Conservation (phyloP, 2,113 vertebrate species). For the Mugil cephalus region DNA sequence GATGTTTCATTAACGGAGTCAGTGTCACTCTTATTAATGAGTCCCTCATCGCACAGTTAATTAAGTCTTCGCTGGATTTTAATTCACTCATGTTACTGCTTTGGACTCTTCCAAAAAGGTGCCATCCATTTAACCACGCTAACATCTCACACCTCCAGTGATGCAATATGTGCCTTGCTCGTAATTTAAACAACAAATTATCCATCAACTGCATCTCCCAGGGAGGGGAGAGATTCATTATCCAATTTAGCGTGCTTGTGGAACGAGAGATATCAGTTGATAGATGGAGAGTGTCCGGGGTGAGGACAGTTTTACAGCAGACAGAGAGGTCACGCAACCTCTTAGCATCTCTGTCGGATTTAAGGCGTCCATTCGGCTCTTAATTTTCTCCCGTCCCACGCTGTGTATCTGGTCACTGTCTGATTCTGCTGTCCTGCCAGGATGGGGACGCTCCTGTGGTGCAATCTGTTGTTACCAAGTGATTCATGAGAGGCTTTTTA, state of each 20-base stretch:
- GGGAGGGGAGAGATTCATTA: slow-evolving; percentile 69
- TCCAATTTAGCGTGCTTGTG: slow-evolving; percentile 66
- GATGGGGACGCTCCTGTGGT: slow-evolving; percentile 33
- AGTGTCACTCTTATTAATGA: slow-evolving; percentile 34
- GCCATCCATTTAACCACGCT: slow-evolving; percentile 44
- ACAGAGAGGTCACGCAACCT: slow-evolving; percentile 19
- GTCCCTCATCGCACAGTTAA: slow-evolving; percentile 35
- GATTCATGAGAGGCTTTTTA: slow-evolving; percentile 69
- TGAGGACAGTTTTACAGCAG: slow-evolving; percentile 68
- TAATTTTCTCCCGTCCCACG: slow-evolving; percentile 21
- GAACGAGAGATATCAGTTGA: slow-evolving; percentile 59
- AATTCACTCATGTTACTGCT: slow-evolving; percentile 45
- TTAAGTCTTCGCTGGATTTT: slow-evolving; percentile 36
- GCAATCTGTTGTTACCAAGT: slow-evolving; percentile 35
- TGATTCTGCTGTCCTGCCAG: slow-evolving; percentile 21
- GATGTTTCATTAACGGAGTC: slow-evolving; percentile 20
- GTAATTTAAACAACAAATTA: slow-evolving; percentile 74
- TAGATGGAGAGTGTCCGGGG: slow-evolving; percentile 56
- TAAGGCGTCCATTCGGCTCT: slow-evolving; percentile 55
- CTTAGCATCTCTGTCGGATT: slow-evolving; percentile 42
- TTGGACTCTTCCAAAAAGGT: slow-evolving; percentile 51
- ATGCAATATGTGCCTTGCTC: slow-evolving; percentile 55
- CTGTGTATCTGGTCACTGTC: slow-evolving; percentile 1
- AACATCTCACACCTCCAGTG: slow-evolving; percentile 46
- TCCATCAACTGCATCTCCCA: slow-evolving; percentile 66